Evolutionary conservation across 1,140 invertebrate genomes (phyloP).

Genomic region (Drosophila mayri): DNA sequence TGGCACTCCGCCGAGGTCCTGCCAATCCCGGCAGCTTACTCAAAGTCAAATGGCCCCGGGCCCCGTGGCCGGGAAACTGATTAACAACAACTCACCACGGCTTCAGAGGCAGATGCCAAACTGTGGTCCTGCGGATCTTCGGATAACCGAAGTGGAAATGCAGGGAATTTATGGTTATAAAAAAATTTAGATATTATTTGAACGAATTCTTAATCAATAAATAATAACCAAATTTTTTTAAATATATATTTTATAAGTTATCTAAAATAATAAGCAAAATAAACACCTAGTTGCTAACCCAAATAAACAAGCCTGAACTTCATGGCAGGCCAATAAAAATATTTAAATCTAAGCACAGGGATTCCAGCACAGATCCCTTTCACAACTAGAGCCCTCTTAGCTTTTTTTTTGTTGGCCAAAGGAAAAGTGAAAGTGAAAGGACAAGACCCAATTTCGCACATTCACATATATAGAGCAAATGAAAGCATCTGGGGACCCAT

Average conservation of each 20-base stretch:
- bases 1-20: conserved; percentile 10
- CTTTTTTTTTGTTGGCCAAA: background rate
- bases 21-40: conserved; percentile 10
- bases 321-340: conserved; percentile 26
- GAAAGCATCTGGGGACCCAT: conserved; percentile 73
- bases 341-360: conserved; percentile 5
- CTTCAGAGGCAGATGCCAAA: background rate
- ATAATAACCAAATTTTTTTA: background rate
- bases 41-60: conserved; percentile 23
- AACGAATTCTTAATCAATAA: background rate
- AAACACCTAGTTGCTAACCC: background rate
- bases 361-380: background rate
- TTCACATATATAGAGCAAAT: conserved; percentile 41
- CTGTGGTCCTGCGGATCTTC: background rate
- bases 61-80: conserved; percentile 36
- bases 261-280: background rate
- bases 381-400: background rate
- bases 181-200: too few relatives aligned
- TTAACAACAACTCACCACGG: conserved; percentile 44
- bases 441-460: conserved; percentile 27
- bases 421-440: conserved; percentile 10
- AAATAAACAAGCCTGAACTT: background rate
- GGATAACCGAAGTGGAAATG: background rate
- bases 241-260: background rate
- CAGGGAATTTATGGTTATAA: too few relatives aligned